A percentile compares a stretch with the other conserved stretches of the same genome.
Evolutionary conservation across 2,888 invertebrate genomes (phyloP).

Genomic region (Ochropleura leucogaster): DNA sequence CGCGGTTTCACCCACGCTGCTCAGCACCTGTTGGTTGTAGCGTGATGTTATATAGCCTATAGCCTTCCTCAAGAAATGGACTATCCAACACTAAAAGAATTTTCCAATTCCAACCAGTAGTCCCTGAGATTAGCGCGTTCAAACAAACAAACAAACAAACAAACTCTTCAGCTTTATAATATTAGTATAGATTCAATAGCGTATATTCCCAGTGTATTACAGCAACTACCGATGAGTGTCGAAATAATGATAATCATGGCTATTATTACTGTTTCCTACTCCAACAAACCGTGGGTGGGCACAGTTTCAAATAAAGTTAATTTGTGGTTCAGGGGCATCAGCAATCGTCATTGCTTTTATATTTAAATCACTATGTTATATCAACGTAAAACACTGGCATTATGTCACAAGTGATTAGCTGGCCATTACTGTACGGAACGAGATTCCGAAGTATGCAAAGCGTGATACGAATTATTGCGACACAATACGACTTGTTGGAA

Average conservation of each 20-base stretch:
- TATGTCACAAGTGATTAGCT: conserved; percentile 61
- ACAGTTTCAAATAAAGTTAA: conserved; percentile 56
- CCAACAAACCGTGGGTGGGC: conserved; percentile 42
- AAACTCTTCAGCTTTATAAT: too few relatives aligned
- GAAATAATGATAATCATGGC: conserved; percentile 61
- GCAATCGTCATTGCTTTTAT: conserved; percentile 35
- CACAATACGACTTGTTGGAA: conserved; percentile 36
- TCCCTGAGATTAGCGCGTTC: too few relatives aligned
- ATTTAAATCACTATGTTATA: conserved; percentile 48
- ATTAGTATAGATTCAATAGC: background rate
- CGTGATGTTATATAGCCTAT: too few relatives aligned
- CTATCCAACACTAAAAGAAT: too few relatives aligned
- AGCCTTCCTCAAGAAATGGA: too few relatives aligned
- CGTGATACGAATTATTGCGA: conserved; percentile 54
- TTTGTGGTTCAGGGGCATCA: conserved; percentile 58
- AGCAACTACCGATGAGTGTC: conserved; percentile 52
- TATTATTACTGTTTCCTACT: conserved; percentile 54
- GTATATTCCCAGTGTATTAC: conserved; percentile 48
- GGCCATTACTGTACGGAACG: conserved; percentile 41
- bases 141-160: too few relatives aligned
- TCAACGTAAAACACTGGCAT: conserved; percentile 50
- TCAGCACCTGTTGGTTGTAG: too few relatives aligned
- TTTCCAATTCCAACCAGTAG: too few relatives aligned
- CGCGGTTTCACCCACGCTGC: too few relatives aligned
- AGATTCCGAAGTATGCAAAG: conserved; percentile 57